Percentiles rank a stretch among this genome's conserved stretches.
phyloP scores from a whole-genome alignment of 1,140 invertebrate genomes.

The Planococcus citri region DNA sequence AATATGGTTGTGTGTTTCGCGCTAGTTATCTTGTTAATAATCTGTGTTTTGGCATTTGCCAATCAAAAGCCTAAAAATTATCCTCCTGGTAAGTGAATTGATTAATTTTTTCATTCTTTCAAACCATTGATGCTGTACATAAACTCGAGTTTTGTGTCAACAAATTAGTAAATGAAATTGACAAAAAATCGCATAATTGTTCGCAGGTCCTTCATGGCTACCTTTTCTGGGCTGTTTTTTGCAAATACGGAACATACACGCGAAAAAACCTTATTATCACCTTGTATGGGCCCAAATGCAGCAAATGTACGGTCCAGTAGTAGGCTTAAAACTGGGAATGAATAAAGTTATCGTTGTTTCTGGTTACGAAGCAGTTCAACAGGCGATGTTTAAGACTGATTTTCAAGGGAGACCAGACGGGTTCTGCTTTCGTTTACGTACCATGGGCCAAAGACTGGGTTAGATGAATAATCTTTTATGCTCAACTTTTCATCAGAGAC shows the following conservation, averaged over 20 bases:
- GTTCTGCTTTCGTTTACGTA: slow-evolving; percentile 48
- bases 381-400: slow-evolving; percentile 45
- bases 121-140: too few relatives aligned
- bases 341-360: slow-evolving; percentile 46
- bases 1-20: background rate
- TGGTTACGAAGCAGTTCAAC: slow-evolving; percentile 45
- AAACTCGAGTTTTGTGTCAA: too few relatives aligned
- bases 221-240: slow-evolving; percentile 37
- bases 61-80: background rate
- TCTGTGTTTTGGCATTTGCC: background rate
- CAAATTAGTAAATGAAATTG: too few relatives aligned
- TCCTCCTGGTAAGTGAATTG: background rate
- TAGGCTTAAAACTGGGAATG: slow-evolving; percentile 42
- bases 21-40: background rate
- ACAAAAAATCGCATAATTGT: too few relatives aligned
- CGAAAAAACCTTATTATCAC: slow-evolving; percentile 33
- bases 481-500: background rate
- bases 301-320: slow-evolving; percentile 34
- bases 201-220: slow-evolving; percentile 37
- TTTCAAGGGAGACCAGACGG: slow-evolving; percentile 56
- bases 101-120: too few relatives aligned
- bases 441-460: slow-evolving; percentile 51
- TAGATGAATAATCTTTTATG: slow-evolving; percentile 1
- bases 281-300: slow-evolving; percentile 33
- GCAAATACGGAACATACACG: slow-evolving; percentile 31